These are phyloP conservation scores for Eublepharis macularius DNA, from an alignment of 2,113 vertebrate genomes.

Conservation along the genomic window DNA sequence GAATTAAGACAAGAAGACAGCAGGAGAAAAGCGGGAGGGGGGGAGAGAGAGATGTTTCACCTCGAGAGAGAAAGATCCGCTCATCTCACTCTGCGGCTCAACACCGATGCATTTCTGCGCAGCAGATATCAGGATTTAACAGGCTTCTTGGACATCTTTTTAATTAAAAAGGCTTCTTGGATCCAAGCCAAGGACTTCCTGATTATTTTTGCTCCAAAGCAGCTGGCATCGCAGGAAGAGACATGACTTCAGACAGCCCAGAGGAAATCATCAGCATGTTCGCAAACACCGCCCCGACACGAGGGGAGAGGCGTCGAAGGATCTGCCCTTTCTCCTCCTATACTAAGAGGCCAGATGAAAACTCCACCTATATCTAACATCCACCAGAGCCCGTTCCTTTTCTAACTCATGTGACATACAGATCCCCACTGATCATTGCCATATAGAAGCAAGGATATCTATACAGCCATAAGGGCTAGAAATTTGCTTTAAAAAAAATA, in stretches of 20 bases:
- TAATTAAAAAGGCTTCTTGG: constrained; percentile 57
- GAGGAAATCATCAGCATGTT: not conserved
- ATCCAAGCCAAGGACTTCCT: not conserved
- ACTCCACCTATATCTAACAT: not conserved
- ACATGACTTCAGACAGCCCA: not conserved
- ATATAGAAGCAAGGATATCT: too few species aligned
- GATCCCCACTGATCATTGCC: too few species aligned
- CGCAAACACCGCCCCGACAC: not conserved
- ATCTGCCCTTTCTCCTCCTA: not conserved
- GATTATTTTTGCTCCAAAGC: constrained; percentile 36
- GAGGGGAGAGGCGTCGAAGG: not conserved
- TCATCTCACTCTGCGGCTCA: not conserved
- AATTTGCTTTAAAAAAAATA: too few species aligned
- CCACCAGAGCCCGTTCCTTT: too few species aligned
- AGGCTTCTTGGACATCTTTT: constrained; percentile 3
- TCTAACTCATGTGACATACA: too few species aligned
- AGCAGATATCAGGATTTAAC: not conserved
- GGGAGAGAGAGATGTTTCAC: not conserved
- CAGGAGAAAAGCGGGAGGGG: fast-evolving
- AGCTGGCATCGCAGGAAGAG: constrained; percentile 5
- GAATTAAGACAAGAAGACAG: not conserved
- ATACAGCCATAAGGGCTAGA: too few species aligned
- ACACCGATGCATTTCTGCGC: fast-evolving
- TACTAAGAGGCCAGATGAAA: not conserved
- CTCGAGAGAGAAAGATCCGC: not conserved